A percentile compares a stretch with the other conserved stretches of the same genome.
Evolutionary conservation across 2,113 vertebrate genomes (phyloP).

Genomic region (Rhinoderma darwinii): DNA sequence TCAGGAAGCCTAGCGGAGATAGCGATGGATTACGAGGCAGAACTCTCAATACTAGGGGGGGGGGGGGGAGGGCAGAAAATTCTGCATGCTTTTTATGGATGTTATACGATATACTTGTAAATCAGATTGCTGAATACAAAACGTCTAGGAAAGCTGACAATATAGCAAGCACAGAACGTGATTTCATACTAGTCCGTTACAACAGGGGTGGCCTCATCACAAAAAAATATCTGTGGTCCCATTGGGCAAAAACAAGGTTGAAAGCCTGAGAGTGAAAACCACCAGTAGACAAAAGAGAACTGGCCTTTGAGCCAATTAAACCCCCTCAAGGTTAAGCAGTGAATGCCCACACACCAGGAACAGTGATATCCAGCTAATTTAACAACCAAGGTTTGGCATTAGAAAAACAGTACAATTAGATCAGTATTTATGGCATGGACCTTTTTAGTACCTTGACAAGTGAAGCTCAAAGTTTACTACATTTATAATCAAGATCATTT

Average conservation of each 20-base stretch:
- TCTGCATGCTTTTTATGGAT: conserved; percentile 38
- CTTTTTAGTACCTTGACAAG: neutral
- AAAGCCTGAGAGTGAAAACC: conserved; percentile 38
- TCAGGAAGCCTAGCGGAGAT: neutral
- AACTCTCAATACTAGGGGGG: neutral
- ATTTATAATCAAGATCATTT: neutral
- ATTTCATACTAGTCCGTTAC: conserved; percentile 17
- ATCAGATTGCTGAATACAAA: conserved; percentile 27
- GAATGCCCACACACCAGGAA: conserved; percentile 55
- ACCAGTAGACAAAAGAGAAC: conserved; percentile 42
- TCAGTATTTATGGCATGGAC: neutral
- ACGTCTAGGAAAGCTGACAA: conserved; percentile 35
- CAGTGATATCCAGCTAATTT: conserved; percentile 14
- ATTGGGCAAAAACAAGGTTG: conserved; percentile 50
- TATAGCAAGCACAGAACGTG: neutral
- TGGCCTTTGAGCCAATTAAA: conserved; percentile 56
- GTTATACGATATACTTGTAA: conserved; percentile 48
- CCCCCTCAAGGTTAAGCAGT: conserved; percentile 51
- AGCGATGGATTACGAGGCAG: neutral
- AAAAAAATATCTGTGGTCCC: conserved; percentile 40
- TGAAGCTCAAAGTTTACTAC: neutral
- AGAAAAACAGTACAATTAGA: neutral
- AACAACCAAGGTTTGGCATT: neutral
- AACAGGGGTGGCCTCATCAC: conserved; percentile 52
- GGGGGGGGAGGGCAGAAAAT: neutral